Evolutionary conservation across 2,888 invertebrate genomes (phyloP).

Genomic region (Endotricha flammealis): DNA sequence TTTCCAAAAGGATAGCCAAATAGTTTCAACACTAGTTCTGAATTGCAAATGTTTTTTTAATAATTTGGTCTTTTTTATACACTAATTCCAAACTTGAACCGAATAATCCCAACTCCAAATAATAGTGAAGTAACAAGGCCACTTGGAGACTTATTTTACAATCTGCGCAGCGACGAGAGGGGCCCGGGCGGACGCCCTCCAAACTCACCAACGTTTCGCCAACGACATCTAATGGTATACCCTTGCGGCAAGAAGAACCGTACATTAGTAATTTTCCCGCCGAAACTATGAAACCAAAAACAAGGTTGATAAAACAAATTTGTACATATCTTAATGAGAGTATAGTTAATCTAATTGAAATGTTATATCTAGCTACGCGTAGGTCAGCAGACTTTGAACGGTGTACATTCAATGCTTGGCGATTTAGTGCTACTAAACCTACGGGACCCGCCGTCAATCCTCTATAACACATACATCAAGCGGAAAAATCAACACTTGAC

Average conservation of each 20-base stretch:
- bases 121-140: slow-evolving; percentile 77
- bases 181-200: slow-evolving; percentile 36
- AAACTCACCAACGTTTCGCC: slow-evolving; percentile 62
- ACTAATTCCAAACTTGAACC: slow-evolving; percentile 75
- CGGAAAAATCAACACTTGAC: no score
- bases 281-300: slow-evolving; percentile 63
- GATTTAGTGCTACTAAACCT: slow-evolving; percentile 58
- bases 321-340: slow-evolving; percentile 57
- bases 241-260: slow-evolving; percentile 68
- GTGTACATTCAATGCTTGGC: slow-evolving; percentile 52
- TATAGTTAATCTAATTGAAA: slow-evolving; percentile 64
- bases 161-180: slow-evolving; percentile 61
- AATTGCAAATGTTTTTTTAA: slow-evolving; percentile 64
- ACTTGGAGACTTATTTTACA: slow-evolving; percentile 74
- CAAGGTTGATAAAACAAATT: slow-evolving; percentile 64
- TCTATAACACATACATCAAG: slow-evolving; percentile 4
- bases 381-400: slow-evolving; percentile 55
- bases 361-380: slow-evolving; percentile 60
- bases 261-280: slow-evolving; percentile 57
- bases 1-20: slow-evolving; percentile 77
- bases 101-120: slow-evolving; percentile 70
- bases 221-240: slow-evolving; percentile 72
- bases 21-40: slow-evolving; percentile 70
- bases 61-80: slow-evolving; percentile 73
- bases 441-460: slow-evolving; percentile 30